phyloP scores from a whole-genome alignment of 2,797 vertebrate species.

The Cirrhinus molitorella region DNA sequence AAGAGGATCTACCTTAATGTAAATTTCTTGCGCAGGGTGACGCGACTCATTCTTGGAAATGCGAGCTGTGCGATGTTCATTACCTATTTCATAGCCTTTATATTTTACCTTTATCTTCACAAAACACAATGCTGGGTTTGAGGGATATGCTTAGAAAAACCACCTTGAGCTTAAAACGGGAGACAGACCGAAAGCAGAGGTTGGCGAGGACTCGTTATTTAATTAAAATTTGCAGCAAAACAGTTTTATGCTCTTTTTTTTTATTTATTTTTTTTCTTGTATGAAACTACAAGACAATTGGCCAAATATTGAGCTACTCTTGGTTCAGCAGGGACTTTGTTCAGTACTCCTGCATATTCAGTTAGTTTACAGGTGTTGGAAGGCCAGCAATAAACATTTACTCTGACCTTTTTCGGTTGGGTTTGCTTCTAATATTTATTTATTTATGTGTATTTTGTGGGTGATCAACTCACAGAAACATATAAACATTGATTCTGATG shows the following conservation, averaged over 20 bases:
- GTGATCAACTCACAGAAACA: background rate
- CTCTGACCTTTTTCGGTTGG: background rate
- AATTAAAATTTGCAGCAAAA: slow-evolving; percentile 2
- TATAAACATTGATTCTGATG: background rate
- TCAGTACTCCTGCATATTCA: background rate
- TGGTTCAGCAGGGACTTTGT: no score
- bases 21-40: slow-evolving; percentile 66
- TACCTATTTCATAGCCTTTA: slow-evolving; percentile 61
- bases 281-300: background rate
- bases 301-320: no score
- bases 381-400: slow-evolving; percentile 3
- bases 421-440: background rate
- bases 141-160: background rate
- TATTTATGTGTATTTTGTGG: background rate
- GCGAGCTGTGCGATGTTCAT: slow-evolving; percentile 63
- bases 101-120: slow-evolving; percentile 42
- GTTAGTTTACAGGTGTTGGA: background rate
- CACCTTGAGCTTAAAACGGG: background rate
- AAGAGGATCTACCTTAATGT: slow-evolving; percentile 70
- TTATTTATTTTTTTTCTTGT: background rate
- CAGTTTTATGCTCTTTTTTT: background rate
- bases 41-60: slow-evolving; percentile 69
- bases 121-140: slow-evolving; percentile 18
- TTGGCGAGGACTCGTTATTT: background rate
- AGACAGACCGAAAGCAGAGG: background rate